Evolutionary conservation across 1,140 invertebrate species (phyloP).

Genomic region (Bombus breviceps): DNA sequence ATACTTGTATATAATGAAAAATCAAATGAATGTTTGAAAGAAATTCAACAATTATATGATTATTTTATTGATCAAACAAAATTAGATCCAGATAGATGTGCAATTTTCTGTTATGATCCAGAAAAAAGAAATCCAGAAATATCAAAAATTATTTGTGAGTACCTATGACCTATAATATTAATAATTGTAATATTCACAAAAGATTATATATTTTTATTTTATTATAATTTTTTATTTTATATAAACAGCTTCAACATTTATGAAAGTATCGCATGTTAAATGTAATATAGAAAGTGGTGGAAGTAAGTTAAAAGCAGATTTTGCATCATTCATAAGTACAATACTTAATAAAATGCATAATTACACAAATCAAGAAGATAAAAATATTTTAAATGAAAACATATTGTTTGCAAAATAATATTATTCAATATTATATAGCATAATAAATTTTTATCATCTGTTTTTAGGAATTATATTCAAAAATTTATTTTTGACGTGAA

Average conservation of each 20-base stretch:
- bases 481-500: background rate
- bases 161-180: slow-evolving; percentile 18
- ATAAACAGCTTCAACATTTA: slow-evolving; percentile 85
- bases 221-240: slow-evolving; percentile 10
- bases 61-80: slow-evolving; percentile 87
- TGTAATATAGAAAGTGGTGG: slow-evolving; percentile 87
- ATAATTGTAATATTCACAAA: slow-evolving; percentile 4
- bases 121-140: slow-evolving; percentile 77
- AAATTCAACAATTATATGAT: slow-evolving; percentile 88
- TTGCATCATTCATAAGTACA: slow-evolving; percentile 85
- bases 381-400: slow-evolving; percentile 75
- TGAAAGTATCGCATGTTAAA: slow-evolving; percentile 85
- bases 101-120: slow-evolving; percentile 84
- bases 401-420: slow-evolving; percentile 62
- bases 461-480: background rate
- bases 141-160: slow-evolving; percentile 74
- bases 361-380: slow-evolving; percentile 83
- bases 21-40: slow-evolving; percentile 83
- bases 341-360: slow-evolving; percentile 84
- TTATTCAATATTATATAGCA: slow-evolving; percentile 2
- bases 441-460: background rate
- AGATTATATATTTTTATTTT: slow-evolving; percentile 7
- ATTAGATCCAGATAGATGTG: slow-evolving; percentile 83
- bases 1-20: slow-evolving; percentile 89
- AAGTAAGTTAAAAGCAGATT: slow-evolving; percentile 86